A percentile compares a stretch with the other conserved stretches of the same genome.
phyloP scores from a whole-genome alignment of 2,888 invertebrate genomes.

The Tetranychus truncatus region DNA sequence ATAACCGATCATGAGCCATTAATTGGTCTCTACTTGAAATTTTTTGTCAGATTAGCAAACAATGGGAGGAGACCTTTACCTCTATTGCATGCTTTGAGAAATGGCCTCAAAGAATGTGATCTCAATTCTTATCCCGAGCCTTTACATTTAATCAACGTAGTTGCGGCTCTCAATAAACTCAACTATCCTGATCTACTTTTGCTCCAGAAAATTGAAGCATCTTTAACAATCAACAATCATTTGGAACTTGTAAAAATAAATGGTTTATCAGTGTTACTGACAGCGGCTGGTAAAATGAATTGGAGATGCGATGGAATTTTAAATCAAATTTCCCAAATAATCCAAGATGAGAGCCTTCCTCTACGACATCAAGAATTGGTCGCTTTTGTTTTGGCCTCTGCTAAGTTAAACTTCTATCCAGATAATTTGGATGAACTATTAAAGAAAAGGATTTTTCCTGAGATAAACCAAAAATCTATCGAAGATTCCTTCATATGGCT shows the following conservation, averaged over 20 bases:
- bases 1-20: not conserved
- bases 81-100: not conserved
- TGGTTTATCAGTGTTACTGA: conserved; percentile 9
- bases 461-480: conserved; percentile 5
- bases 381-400: conserved; percentile 13
- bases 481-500: conserved; percentile 10
- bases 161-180: conserved; percentile 16
- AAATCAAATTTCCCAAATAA: not conserved
- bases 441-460: conserved; percentile 7
- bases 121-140: conserved; percentile 9
- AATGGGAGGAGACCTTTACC: not conserved
- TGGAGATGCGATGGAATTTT: conserved; percentile 4
- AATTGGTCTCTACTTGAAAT: not conserved
- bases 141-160: conserved; percentile 16
- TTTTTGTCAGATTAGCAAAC: not conserved
- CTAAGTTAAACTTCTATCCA: conserved; percentile 11
- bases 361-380: conserved; percentile 12
- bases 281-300: conserved; percentile 15
- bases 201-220: conserved; percentile 14
- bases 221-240: conserved; percentile 9
- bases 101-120: not conserved
- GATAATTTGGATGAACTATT: conserved; percentile 11
- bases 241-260: conserved; percentile 14
- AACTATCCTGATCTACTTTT: conserved; percentile 18
- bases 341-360: not conserved